phyloP scores from a whole-genome alignment of 1,140 invertebrate genomes.

The Drosophila kepulauana region DNA sequence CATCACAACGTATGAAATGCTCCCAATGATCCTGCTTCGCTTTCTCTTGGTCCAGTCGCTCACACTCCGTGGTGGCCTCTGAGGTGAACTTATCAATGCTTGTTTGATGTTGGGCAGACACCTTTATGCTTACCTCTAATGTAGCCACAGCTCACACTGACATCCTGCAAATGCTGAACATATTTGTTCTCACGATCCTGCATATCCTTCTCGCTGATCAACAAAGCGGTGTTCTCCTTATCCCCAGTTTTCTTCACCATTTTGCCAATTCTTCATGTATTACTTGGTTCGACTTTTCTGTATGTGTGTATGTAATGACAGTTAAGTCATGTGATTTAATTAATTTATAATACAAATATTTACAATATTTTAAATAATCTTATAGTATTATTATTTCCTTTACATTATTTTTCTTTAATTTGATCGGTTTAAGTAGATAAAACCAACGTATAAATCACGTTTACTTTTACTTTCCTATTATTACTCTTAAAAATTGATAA shows the following conservation, averaged over 20 bases:
- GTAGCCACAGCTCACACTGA: slow-evolving; percentile 28
- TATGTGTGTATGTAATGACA: not conserved
- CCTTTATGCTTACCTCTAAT: slow-evolving; percentile 40
- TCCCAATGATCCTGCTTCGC: slow-evolving; percentile 52
- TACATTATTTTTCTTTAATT: too few relatives aligned
- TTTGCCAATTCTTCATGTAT: not conserved
- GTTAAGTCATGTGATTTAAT: not conserved
- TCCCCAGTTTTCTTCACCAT: not conserved
- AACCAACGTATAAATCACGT: too few relatives aligned
- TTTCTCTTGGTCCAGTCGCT: slow-evolving; percentile 18
- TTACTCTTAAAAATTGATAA: too few relatives aligned
- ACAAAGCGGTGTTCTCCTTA: not conserved
- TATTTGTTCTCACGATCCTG: slow-evolving; percentile 23
- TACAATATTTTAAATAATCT: too few relatives aligned
- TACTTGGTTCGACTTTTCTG: not conserved
- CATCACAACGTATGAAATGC: slow-evolving; percentile 59
- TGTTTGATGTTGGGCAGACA: not conserved
- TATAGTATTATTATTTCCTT: too few relatives aligned
- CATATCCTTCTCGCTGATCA: slow-evolving; percentile 43
- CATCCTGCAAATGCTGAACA: slow-evolving; percentile 36
- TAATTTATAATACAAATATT: too few relatives aligned
- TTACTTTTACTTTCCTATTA: too few relatives aligned
- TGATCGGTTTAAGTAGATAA: too few relatives aligned
- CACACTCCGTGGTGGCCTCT: slow-evolving; percentile 42
- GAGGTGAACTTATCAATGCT: not conserved